Evolutionary conservation across 2,888 invertebrate genomes (phyloP).

Genomic region (Bellardia pandia): DNA sequence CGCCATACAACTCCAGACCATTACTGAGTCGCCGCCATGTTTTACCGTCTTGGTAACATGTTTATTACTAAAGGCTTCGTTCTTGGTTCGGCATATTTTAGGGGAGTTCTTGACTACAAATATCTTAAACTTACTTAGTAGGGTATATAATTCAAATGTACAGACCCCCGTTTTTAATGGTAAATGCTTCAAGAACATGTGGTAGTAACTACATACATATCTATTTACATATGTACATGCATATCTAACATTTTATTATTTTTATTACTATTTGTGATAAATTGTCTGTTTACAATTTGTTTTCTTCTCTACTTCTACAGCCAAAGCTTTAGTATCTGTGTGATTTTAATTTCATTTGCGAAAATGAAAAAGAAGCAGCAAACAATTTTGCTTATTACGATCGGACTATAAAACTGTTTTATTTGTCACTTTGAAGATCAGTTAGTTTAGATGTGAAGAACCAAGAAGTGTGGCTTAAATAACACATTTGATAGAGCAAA

Average conservation of each 20-base stretch:
- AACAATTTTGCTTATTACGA: conserved; percentile 50
- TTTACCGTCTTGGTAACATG: too few species aligned
- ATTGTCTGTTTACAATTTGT: conserved; percentile 56
- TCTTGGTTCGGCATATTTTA: too few species aligned
- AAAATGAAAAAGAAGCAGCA: conserved; percentile 46
- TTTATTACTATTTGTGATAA: conserved; percentile 55
- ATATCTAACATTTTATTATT: conserved; percentile 49
- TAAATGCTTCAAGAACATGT: not conserved
- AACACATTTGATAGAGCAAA: conserved; percentile 9
- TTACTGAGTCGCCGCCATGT: too few species aligned
- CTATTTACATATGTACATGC: conserved; percentile 6
- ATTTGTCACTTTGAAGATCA: conserved; percentile 68
- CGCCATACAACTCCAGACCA: too few species aligned
- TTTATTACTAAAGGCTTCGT: too few species aligned
- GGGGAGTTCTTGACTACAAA: too few species aligned
- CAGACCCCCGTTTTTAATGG: not conserved
- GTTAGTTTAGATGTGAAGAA: conserved; percentile 72
- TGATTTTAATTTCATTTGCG: conserved; percentile 54
- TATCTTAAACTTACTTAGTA: not conserved
- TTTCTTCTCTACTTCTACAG: conserved; percentile 18
- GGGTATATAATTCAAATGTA: not conserved
- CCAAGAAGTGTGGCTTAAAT: conserved; percentile 54
- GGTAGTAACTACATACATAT: not conserved
- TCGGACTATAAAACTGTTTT: conserved; percentile 70
- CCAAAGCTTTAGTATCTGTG: conserved; percentile 36